Base-by-base conservation (phyloP, 2,797 vertebrate genomes). In the Alfaro cultratus region DNA sequence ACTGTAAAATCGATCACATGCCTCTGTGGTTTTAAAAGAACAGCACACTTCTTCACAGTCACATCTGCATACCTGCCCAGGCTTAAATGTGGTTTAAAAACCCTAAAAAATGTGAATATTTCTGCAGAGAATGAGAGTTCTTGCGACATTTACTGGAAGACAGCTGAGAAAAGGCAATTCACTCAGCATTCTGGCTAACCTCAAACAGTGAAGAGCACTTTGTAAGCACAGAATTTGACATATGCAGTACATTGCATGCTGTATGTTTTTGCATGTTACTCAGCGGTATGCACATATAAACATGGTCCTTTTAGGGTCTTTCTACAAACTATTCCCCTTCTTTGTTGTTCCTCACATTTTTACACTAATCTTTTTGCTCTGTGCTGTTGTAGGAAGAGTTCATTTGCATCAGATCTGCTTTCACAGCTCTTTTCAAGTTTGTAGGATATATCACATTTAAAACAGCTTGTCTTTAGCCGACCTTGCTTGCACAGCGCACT, bases 111-210 rank as follows among this genome's bases (percentile, higher is more conserved):
- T 4, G 16, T 57, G 43, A 79, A 77, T 76, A 49, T 81, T 29
- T 78, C 71, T 83, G 75, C 80, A 82, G 36, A 83, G 46, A 53
- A 74, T 85, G 79, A 85, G 21, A 84, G 77, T 85, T 83, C 88
- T 88, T 90, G 86, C 79, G 87, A 78, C 81, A 83, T 80, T 93
- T 93, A 91, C 91, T 90, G 92, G 89, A 92, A 93, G 71, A 84
- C 49, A 80, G 70, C 78, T 80, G 47, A 77, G 64, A 71, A 83
- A 49, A 87, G 77, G 71, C 90, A 78, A 83, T 90, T 89, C 83
- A 82, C 85, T 88, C 87, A 93, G 90, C 89, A 82, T 92, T 78
- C 75, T 88, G 90, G 83, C 89, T 94, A 89, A 93, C 91, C 93
- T 91, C 92, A 93, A 78, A 79, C 31, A 79, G 55, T 76, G 79